These are phyloP conservation scores for Dromas ardeola DNA, from an alignment of 2,113 vertebrate genomes.

Conservation along the genomic window DNA sequence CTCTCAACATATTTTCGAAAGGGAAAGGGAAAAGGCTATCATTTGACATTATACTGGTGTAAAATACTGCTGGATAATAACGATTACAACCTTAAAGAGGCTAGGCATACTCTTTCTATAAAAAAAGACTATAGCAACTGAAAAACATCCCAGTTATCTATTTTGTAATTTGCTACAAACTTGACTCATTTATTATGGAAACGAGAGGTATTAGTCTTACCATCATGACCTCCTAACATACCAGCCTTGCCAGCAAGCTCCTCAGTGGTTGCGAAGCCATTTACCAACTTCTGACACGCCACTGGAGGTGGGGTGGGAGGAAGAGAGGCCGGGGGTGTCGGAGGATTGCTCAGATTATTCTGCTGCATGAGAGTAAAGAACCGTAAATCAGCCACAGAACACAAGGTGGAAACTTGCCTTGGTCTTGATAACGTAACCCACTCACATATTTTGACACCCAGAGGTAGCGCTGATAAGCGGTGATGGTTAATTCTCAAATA, in stretches of 20 bases:
- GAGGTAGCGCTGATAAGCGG: background rate
- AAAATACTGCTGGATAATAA: background rate
- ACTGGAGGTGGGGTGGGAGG: slow-evolving; percentile 95
- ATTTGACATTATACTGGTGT: background rate
- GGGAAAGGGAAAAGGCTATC: background rate
- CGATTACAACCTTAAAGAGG: background rate
- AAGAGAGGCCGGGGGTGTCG: slow-evolving; percentile 95
- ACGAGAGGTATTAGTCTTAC: slow-evolving; percentile 25
- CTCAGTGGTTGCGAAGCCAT: slow-evolving; percentile 92
- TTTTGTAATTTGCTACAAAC: background rate
- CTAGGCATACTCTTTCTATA: background rate
- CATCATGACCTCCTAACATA: slow-evolving; percentile 81
- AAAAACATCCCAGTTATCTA: background rate
- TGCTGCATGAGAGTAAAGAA: slow-evolving; percentile 80
- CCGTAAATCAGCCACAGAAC: slow-evolving; percentile 12
- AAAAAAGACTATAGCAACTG: background rate
- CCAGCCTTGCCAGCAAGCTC: slow-evolving; percentile 89
- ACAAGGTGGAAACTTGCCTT: background rate
- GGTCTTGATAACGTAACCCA: background rate
- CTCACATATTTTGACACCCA: background rate
- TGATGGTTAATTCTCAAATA: background rate
- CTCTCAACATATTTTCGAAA: background rate
- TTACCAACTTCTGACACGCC: slow-evolving; percentile 90
- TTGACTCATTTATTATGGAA: background rate
- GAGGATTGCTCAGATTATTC: slow-evolving; percentile 97